Evolutionary conservation across 2,797 vertebrate species (phyloP).

Genomic region (Pempheris klunzingeri): DNA sequence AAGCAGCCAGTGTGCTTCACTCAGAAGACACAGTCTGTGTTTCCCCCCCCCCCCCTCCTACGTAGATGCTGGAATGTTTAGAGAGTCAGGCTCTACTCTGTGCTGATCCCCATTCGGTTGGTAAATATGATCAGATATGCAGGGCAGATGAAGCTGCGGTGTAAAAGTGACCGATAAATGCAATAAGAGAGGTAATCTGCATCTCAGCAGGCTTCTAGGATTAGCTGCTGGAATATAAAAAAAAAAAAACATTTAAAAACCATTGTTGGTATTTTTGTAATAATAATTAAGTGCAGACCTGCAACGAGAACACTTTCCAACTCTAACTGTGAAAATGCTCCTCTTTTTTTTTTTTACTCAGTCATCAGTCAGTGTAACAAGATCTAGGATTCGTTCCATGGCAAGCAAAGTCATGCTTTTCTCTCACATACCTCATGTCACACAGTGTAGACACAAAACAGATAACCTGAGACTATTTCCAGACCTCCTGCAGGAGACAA

Average conservation of each 20-base stretch:
- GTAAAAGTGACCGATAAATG: constrained; percentile 22
- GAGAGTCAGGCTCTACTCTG: constrained; percentile 14
- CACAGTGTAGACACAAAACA: neutral
- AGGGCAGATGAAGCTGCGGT: neutral
- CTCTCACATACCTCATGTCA: constrained; percentile 22
- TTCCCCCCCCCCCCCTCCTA: neutral
- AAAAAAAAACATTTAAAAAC: neutral
- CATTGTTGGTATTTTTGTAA: neutral
- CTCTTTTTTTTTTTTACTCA: neutral
- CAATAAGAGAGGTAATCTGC: neutral
- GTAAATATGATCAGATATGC: constrained; percentile 6
- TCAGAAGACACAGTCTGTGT: constrained; percentile 8
- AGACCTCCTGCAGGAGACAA: neutral
- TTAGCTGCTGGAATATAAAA: neutral
- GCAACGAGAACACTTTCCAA: neutral
- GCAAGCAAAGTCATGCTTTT: constrained; percentile 28
- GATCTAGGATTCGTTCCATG: neutral
- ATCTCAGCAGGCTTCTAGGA: neutral
- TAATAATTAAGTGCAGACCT: neutral
- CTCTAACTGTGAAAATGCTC: neutral
- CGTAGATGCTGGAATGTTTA: constrained; percentile 16
- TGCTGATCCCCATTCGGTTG: constrained; percentile 13
- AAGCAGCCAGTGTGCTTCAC: neutral
- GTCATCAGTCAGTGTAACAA: constrained; percentile 23
- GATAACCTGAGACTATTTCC: constrained; percentile 19